These are phyloP conservation scores for Syrista parreyssii DNA, from an alignment of 2,888 invertebrate species.

Conservation along the genomic window DNA sequence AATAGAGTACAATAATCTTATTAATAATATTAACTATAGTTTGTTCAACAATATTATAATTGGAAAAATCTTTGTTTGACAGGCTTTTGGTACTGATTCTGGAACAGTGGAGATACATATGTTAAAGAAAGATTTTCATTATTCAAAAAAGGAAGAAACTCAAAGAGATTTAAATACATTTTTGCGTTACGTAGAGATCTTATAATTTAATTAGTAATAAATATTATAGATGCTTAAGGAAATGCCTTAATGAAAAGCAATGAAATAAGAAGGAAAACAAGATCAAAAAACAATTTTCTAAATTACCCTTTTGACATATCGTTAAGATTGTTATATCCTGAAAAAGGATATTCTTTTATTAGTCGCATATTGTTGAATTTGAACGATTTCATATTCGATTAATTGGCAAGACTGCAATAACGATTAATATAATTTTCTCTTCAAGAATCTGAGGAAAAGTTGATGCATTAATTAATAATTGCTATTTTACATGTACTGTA, in stretches of 20 bases:
- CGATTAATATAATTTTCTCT: background rate
- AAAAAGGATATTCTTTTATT: background rate
- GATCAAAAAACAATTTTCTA: background rate
- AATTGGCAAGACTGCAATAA: background rate
- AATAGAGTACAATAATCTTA: conserved; percentile 30
- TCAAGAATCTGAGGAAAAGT: background rate
- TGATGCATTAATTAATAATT: background rate
- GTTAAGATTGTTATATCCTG: background rate
- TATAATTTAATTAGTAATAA: conserved; percentile 37
- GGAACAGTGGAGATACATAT: conserved; percentile 67
- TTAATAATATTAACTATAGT: conserved; percentile 13
- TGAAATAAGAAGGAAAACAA: background rate
- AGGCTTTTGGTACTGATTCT: conserved; percentile 67
- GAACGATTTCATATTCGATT: background rate
- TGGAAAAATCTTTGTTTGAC: conserved; percentile 39
- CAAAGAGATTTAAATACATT: conserved; percentile 66
- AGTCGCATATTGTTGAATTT: background rate
- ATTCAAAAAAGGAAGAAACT: conserved; percentile 58
- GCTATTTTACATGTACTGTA: background rate
- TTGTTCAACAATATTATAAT: conserved; percentile 4
- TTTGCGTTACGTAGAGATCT: conserved; percentile 65
- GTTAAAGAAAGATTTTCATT: conserved; percentile 64
- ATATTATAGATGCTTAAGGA: background rate
- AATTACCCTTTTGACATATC: background rate
- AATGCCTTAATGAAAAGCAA: background rate